Conservation (phyloP, 2,888 invertebrate species). For the Sceliomorpha sp. region DNA sequence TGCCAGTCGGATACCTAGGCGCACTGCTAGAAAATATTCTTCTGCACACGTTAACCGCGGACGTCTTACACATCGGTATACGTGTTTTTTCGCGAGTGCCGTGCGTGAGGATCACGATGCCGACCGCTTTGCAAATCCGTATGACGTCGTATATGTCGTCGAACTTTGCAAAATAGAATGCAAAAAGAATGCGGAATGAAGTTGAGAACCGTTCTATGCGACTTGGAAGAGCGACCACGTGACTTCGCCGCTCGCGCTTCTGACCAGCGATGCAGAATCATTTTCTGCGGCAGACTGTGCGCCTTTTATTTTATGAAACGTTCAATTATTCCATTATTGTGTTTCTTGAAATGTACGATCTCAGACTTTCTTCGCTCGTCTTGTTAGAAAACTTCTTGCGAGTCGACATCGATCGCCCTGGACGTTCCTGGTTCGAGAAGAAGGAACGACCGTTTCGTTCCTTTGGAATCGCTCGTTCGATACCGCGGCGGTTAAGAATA, state of each 20-base stretch:
- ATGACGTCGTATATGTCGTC: constrained; percentile 41
- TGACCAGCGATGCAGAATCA: constrained; percentile 12
- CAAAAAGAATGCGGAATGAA: constrained; percentile 39
- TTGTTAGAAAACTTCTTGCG: neutral
- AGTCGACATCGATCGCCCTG: too few relatives aligned
- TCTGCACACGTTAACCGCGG: constrained; percentile 34
- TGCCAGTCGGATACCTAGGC: constrained; percentile 49
- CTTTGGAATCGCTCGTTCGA: too few relatives aligned
- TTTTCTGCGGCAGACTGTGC: constrained; percentile 9
- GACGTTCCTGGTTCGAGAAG: too few relatives aligned
- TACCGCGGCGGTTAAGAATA: too few relatives aligned
- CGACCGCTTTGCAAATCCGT: constrained; percentile 9
- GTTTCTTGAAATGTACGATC: constrained; percentile 2
- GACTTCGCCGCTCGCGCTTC: constrained; percentile 12
- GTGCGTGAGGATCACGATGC: neutral
- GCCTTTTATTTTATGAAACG: constrained; percentile 17
- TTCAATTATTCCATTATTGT: constrained; percentile 24
- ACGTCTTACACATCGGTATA: constrained; percentile 37
- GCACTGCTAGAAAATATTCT: constrained; percentile 39
- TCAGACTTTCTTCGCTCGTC: neutral
- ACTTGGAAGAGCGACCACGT: constrained; percentile 8
- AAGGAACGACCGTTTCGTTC: too few relatives aligned
- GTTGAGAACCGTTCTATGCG: constrained; percentile 28
- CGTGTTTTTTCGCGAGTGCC: constrained; percentile 1
- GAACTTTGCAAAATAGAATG: constrained; percentile 27